Base-by-base conservation (phyloP, 1,140 invertebrate species). In the Drosophila seguyi region DNA sequence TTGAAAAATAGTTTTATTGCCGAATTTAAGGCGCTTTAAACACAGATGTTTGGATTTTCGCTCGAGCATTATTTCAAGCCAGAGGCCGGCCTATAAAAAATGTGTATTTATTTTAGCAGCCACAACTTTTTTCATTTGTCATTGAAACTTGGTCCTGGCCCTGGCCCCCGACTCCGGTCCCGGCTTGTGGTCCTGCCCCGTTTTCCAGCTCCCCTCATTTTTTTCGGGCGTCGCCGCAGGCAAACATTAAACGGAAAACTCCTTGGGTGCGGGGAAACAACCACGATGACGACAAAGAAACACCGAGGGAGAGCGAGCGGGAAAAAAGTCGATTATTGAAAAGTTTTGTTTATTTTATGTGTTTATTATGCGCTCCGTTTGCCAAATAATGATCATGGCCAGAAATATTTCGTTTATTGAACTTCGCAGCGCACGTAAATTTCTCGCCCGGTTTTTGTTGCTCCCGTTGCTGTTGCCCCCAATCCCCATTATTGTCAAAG, bases 371-470 rank as follows among this genome's bases (percentile, higher is more conserved):
- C 83, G 88, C 88, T 84, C 78, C 75, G 83, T 87, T 88, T 91
- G 87, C 87, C 87, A 85, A 85, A 91, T 88, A 91, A 91, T 91
- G 88, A 91, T 91, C 88, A 91, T 91, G 80, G 86, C 86, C 86
- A 90, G 86, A 90, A 91, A 91, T 91, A 88, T 88, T 91, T 91
- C 88, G 88, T 91, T 91, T 91, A 91, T 91, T 91, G 88, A 88
- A 91, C 88, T 91, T 91, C 55, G 81, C 75, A 79, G 81, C 81
- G 81, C 86, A 90, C 85, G 85, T 90, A 90, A 90, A 90, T 90
- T 90, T 88, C 68, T 72, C 55, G 55, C 73, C 62, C 73, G 41
- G 59, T 57, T 62, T 65, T 55, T 39, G 59, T 22, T n/a, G 25
- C 22, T 36, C 52, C 39, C 8, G 11, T 38, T 36, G 18, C 25